These are phyloP conservation scores for Rhynchotus rufescens DNA, from an alignment of 2,797 vertebrate genomes.

Conservation along the genomic window DNA sequence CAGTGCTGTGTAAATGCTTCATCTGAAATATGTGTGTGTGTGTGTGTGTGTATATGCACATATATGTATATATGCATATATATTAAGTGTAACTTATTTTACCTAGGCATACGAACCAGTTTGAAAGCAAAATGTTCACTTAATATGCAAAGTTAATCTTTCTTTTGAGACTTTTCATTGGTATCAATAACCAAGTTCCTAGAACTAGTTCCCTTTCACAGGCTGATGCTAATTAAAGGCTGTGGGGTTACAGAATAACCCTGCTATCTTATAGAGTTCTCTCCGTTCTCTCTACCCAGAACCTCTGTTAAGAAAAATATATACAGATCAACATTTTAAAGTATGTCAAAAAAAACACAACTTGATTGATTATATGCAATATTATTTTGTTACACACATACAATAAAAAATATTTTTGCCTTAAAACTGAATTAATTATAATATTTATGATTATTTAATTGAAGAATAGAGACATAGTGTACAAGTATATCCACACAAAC, in stretches of 20 bases:
- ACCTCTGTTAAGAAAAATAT: not conserved
- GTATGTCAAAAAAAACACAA: not conserved
- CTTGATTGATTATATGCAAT: not conserved
- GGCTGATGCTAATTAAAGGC: not conserved
- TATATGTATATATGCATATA: not conserved
- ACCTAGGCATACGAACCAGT: not conserved
- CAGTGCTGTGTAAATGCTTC: not conserved
- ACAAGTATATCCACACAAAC: not conserved
- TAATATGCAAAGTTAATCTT: not conserved
- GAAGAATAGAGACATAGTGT: not conserved
- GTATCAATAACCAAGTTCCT: not conserved
- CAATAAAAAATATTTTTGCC: not conserved
- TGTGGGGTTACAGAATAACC: not conserved
- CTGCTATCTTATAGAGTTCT: not conserved
- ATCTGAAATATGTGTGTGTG: accelerated
- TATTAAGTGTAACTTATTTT: not conserved
- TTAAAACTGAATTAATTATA: not conserved
- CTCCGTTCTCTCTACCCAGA: not conserved
- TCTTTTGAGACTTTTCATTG: not conserved
- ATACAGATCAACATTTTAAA: not conserved
- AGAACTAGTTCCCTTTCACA: not conserved
- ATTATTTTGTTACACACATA: not conserved
- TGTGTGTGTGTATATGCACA: too few species aligned
- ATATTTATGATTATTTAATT: not conserved
- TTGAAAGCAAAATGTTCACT: not conserved